Base-by-base conservation (phyloP, 2,888 invertebrate genomes). In the Punctoribates punctum region DNA sequence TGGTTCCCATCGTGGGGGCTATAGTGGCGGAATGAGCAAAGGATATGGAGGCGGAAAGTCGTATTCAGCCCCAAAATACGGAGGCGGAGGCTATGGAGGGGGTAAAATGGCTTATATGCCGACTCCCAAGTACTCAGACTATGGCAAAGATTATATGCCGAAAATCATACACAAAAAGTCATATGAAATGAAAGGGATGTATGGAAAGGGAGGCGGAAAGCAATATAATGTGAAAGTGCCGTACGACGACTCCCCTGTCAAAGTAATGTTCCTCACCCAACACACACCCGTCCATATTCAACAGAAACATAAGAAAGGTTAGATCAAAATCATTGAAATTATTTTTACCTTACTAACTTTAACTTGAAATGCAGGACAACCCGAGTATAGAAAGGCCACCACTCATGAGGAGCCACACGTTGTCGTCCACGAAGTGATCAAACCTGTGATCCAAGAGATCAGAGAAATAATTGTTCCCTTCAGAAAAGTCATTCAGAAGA, bases 291-390 rank as follows among this genome's bases (percentile, higher is more conserved):
- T 65, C 25, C 27, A 27, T 17, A 34, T 65, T 11, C 65, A 65
- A 65, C 65, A 65, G 29, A 65, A 29, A 11, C 65, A 65, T 65
- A 27, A 29, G n/a, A 29, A 17, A 65, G 65, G 65, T 65, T 29
- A 15, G n/a, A 48, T n/a, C 13, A 3, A 48, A 48, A 48, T n/a
- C n/a, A n/a, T n/a, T n/a, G n/a, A n/a, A n/a, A n/a, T n/a, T n/a
- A n/a, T n/a, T n/a, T n/a, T n/a, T n/a, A n/a, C n/a, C n/a, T n/a
- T n/a, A n/a, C n/a, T n/a, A n/a, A n/a, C n/a, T n/a, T n/a, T n/a
- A n/a, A n/a, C n/a, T 46, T 46, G 46, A 46, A 46, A 4, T 60
- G 20, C 23, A 60, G 60, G 60, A 60, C 23, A 20, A 25, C 60
- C 60, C 23, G 60, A 25, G 23, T 25, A 60, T 6, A 25, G 6